Evolutionary conservation across 2,888 invertebrate genomes (phyloP).

Genomic region (Tetheella fluctuosa): DNA sequence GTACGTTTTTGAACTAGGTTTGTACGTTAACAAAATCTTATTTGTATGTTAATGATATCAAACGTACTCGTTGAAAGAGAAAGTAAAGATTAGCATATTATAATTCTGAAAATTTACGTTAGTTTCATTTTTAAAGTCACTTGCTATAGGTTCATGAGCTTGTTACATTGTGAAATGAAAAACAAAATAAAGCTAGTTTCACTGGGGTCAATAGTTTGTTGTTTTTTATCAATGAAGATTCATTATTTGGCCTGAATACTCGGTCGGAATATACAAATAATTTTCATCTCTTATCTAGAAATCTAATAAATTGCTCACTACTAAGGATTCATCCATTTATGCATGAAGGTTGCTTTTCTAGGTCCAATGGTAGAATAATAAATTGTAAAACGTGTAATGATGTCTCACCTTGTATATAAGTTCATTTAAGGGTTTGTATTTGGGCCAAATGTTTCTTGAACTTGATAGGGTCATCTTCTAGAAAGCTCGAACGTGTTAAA

Average conservation of each 20-base stretch:
- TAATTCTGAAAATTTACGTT: not conserved
- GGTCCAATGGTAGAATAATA: not conserved
- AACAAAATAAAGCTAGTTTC: too few relatives aligned
- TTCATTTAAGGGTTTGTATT: too few relatives aligned
- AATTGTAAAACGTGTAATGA: too few relatives aligned
- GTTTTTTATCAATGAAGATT: too few relatives aligned
- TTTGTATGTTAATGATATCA: constrained; percentile 11
- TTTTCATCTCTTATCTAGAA: too few relatives aligned
- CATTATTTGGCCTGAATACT: too few relatives aligned
- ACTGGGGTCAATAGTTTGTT: too few relatives aligned
- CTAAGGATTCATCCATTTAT: not conserved
- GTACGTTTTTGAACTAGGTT: constrained; percentile 2
- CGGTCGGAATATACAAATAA: too few relatives aligned
- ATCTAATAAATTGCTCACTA: not conserved
- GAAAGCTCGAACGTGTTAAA: too few relatives aligned
- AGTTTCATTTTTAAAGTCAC: not conserved
- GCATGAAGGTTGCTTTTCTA: not conserved
- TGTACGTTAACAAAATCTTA: constrained; percentile 2
- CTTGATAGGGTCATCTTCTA: not conserved
- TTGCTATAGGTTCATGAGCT: not conserved
- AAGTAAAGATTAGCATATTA: constrained; percentile 11
- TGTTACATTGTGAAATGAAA: not conserved
- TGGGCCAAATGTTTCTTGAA: too few relatives aligned
- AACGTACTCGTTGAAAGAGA: constrained; percentile 5
- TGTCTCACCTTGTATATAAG: too few relatives aligned